A percentile compares a stretch with the other conserved stretches of the same genome.
Evolutionary conservation across 2,888 invertebrate genomes (phyloP).

Genomic region (Lucinisca nassula): DNA sequence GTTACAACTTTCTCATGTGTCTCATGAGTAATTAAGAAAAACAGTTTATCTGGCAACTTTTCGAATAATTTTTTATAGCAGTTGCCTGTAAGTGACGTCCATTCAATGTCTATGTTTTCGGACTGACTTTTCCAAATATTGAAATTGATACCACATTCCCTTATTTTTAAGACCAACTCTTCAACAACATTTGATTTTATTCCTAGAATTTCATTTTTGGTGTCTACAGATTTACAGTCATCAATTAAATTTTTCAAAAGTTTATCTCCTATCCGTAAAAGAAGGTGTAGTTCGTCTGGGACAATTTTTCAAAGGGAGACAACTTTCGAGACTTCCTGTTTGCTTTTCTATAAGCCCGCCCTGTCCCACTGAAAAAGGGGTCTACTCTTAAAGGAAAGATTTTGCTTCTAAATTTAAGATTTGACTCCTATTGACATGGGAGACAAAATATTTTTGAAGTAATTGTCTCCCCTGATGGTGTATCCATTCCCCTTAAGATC

Average conservation of each 20-base stretch:
- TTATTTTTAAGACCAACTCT: neutral
- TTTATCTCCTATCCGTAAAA: neutral
- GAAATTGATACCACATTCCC: neutral
- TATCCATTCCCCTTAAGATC: no score
- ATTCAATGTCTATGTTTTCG: neutral
- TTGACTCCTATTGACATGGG: no score
- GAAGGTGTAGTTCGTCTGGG: neutral
- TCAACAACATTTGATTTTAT: neutral
- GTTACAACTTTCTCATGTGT: neutral
- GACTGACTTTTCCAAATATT: neutral
- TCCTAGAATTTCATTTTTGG: neutral
- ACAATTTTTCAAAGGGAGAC: no score
- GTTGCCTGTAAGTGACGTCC: neutral
- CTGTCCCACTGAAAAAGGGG: no score
- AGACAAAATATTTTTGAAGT: no score
- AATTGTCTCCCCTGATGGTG: no score
- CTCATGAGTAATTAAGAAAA: neutral
- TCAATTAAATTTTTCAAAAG: constrained; percentile 14
- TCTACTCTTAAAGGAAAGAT: no score
- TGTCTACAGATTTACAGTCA: constrained; percentile 5
- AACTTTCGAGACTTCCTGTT: no score
- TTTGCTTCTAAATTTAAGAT: no score
- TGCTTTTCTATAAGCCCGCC: no score
- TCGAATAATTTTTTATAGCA: neutral
- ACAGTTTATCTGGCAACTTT: neutral